Base-by-base conservation (phyloP, 2,888 invertebrate species). In the Gasteruption jaculator region DNA sequence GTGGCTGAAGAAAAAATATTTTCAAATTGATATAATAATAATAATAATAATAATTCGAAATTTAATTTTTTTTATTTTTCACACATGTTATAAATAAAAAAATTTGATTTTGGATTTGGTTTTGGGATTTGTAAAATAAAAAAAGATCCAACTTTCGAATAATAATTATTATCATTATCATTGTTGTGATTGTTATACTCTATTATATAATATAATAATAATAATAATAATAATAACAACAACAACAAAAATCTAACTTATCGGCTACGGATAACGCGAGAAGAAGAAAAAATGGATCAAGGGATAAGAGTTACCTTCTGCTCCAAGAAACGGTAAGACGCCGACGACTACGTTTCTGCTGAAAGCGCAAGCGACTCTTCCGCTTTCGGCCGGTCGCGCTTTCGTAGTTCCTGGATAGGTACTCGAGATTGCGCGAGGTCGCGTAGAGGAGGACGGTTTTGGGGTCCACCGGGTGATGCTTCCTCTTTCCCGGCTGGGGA, bases 311-410 rank as follows among this genome's bases (percentile, higher is more conserved):
- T 10, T 58, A 70, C 70, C 68, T 68, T 54, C 66, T 67, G 51
- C 61, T 64, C 70, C 70, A 71, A 4, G 70, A 69, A 12, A 71
- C 58, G 10, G 65, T 66, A n/a, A 71, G 59, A 21, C 67, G 60
- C 12, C 63, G 64, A 41, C 63, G 59, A 45, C 63, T 70, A 39
- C 62, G 60, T 30, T 62, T 52, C 37, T 69, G 70, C 38, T 68
- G 68, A 48, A 70, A 70, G 46, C 63, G 54, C 25, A 70, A 54
- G 6, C 56, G 46, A 14, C 61, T 60, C 33, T 57, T 63, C 8
- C 59, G 57, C 40, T 60, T 60, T 29, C 53, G 57, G 29, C 54
- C 50, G 7, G 41, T 43, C 3, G 54, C 52, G 16, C 43, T 43
- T 8, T 53, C 50, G 19, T 59, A 56, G 11, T 57, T 52, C 6